Evolutionary conservation across 2,888 invertebrate species (phyloP), one percentile per base, ranked within the genome.

Genomic region (Pedicia rivosa): DNA sequence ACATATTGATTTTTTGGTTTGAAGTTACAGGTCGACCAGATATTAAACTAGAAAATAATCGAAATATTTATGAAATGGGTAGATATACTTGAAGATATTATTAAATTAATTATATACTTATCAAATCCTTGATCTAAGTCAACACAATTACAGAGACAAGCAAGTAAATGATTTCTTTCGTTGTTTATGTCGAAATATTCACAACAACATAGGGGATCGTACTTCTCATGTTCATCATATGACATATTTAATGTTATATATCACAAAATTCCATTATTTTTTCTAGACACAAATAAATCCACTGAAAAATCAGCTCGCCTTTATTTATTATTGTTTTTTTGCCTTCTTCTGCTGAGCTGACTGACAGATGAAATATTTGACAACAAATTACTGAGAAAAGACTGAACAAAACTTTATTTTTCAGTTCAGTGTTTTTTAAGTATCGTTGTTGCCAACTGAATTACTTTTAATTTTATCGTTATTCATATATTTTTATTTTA

Each of bases 121-220:
- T 70, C 69, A 50, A 63, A 64, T 42, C 63, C 62, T 47, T 63
- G 59, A 53, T 71, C 71, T 44, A 70, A 59, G 48, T 70, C 67
- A 44, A 57, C 56, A 46, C 71, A 72, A 51, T 69, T 67, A 50
- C 71, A 72, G 50, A 69, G 70, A 46, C 69, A 70, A 46, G 59
- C 65, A 47, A 72, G 48, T 39, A 72, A 58, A 46, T 71, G 71
- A 47, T 57, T 66, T 40, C 63, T 51, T 47, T 68, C 57, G 38
- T 64, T 56, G 40, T 65, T 53, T 15, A 54, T 50, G 48, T 67
- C 64, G 42, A 66, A 60, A 50, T 71, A 72, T 56, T 72, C 69
- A 51, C 72, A 72, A 48, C 70, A 72, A 49, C 71, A 71, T 44
- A 71, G 57, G 12, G 53, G 45, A 40, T 48, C 48, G 16, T 37